A percentile compares a stretch with the other conserved stretches of the same genome.
Conservation (phyloP, 1,140 invertebrate species). For the Bombus sylvicola region DNA sequence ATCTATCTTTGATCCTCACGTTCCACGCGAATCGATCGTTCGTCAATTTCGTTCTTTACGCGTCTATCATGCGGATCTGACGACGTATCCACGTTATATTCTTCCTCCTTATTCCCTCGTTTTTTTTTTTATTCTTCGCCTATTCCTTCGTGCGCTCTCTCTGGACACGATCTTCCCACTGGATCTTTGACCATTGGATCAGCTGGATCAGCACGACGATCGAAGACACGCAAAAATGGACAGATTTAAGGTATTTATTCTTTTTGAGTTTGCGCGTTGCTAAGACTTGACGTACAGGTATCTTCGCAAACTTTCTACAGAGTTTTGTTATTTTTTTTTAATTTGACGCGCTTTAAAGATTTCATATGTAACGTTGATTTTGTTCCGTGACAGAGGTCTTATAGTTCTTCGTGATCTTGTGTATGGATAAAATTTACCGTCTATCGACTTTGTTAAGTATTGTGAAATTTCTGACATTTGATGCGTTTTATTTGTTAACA, state of each 20-base stretch:
- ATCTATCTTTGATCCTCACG: not conserved
- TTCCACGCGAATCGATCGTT: not conserved
- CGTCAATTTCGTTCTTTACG: not conserved
- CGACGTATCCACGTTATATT: not conserved
- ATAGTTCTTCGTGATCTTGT: not conserved
- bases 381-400: not conserved
- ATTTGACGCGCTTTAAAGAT: no score
- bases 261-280: not conserved
- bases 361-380: not conserved
- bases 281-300: rapidly evolving
- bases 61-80: conserved; percentile 45
- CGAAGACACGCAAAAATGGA: conserved; percentile 14
- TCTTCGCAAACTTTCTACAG: not conserved
- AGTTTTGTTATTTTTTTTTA: not conserved
- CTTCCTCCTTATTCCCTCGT: not conserved
- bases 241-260: conserved; percentile 24
- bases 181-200: not conserved
- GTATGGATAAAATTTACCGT: no score
- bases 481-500: not conserved
- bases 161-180: not conserved
- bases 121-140: not conserved
- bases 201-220: not conserved
- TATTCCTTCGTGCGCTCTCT: not conserved
- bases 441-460: no score
- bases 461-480: no score